phyloP scores from a whole-genome alignment of 2,888 invertebrate species.

The Conchocele bisecta region DNA sequence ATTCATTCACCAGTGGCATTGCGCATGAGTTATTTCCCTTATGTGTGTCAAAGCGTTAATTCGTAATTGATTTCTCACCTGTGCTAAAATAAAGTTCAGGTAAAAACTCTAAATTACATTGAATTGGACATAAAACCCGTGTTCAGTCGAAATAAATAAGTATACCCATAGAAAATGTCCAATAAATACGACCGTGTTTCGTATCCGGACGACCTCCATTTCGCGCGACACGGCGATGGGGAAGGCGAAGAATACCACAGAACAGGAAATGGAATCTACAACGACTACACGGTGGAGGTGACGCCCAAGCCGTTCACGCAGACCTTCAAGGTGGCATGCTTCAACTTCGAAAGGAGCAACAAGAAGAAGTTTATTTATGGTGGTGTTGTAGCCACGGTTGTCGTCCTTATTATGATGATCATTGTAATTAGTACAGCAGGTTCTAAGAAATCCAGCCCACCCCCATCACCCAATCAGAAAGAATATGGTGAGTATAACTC shows the following conservation, averaged over 20 bases:
- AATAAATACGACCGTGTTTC: constrained; percentile 53
- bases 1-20: no score
- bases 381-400: constrained; percentile 22
- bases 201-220: constrained; percentile 56
- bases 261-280: constrained; percentile 46
- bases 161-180: no score
- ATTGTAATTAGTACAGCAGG: constrained; percentile 25
- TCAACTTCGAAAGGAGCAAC: constrained; percentile 48
- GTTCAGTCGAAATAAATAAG: no score
- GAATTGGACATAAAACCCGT: no score
- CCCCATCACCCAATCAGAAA: background rate
- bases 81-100: no score
- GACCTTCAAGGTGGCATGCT: constrained; percentile 52
- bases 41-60: no score
- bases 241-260: background rate
- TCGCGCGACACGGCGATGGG: constrained; percentile 47
- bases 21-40: no score
- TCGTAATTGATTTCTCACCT: no score
- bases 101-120: no score
- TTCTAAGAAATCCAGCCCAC: background rate
- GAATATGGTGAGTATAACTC: constrained; percentile 14
- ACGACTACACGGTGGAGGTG: constrained; percentile 44
- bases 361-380: constrained; percentile 35
- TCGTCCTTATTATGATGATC: constrained; percentile 34
- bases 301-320: constrained; percentile 35